phyloP scores from a whole-genome alignment of 2,888 invertebrate genomes.

The Ctena decussata region DNA sequence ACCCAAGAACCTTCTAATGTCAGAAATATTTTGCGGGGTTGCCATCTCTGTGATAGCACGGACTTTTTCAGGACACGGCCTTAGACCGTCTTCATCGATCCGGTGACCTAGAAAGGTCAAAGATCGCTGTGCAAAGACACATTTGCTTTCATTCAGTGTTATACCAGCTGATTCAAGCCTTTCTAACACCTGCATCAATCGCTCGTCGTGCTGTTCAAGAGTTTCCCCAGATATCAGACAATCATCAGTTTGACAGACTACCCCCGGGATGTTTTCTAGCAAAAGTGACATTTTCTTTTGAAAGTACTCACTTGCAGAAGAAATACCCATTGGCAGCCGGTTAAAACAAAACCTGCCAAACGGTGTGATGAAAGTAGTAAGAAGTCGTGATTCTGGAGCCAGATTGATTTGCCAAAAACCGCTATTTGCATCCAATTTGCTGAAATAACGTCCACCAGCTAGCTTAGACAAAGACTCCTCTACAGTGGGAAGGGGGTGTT shows the following conservation, averaged over 20 bases:
- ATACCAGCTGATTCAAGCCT: slow-evolving; percentile 43
- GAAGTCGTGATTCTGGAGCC: slow-evolving; percentile 8
- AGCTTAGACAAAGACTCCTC: background rate
- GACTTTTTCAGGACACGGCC: slow-evolving; percentile 24
- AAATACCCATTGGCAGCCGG: too few relatives aligned
- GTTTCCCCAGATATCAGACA: slow-evolving; percentile 13
- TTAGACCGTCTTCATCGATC: slow-evolving; percentile 4
- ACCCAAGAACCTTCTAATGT: slow-evolving; percentile 30
- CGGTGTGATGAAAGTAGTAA: slow-evolving; percentile 57
- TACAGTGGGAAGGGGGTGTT: background rate
- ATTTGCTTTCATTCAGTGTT: slow-evolving; percentile 59
- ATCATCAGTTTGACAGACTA: background rate
- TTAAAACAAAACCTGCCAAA: slow-evolving; percentile 55
- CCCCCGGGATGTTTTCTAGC: slow-evolving; percentile 3
- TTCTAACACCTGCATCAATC: background rate
- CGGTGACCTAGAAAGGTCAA: slow-evolving; percentile 55
- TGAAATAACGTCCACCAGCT: slow-evolving; percentile 47
- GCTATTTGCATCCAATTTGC: too few relatives aligned
- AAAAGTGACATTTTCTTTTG: background rate
- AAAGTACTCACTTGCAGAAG: too few relatives aligned
- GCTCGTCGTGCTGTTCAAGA: background rate
- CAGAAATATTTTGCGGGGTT: background rate
- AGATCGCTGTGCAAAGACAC: slow-evolving; percentile 44
- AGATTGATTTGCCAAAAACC: slow-evolving; percentile 67
- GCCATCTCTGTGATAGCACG: background rate